Evolutionary conservation across 2,113 vertebrate species (phyloP).

Genomic region (Tragelaphus imberbis): DNA sequence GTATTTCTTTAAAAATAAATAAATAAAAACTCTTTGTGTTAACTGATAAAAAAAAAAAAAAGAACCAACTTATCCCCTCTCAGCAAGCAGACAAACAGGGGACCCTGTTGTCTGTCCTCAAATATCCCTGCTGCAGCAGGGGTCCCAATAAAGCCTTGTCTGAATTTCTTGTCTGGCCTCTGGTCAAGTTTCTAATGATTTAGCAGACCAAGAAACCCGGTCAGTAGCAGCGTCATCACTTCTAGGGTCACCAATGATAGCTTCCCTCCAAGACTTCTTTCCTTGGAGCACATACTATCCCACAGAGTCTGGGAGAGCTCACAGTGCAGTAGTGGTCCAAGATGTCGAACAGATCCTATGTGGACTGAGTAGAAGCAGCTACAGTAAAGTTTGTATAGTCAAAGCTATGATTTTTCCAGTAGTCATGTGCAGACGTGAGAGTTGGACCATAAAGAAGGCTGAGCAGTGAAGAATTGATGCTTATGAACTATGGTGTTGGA

Average conservation of each 20-base stretch:
- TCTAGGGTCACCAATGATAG: not conserved
- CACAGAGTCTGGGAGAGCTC: not conserved
- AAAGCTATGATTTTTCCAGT: not conserved
- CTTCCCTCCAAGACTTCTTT: not conserved
- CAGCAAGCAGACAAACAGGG: not conserved
- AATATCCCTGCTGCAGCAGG: not conserved
- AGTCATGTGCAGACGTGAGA: not conserved
- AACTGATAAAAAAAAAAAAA: too few species aligned
- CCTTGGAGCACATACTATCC: not conserved
- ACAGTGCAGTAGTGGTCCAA: not conserved
- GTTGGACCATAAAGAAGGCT: not conserved
- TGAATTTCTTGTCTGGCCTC: not conserved
- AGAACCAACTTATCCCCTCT: not conserved
- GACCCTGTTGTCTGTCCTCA: not conserved
- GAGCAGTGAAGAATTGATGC: not conserved
- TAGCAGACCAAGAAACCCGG: fast-evolving
- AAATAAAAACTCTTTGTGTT: too few species aligned
- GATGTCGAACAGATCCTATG: too few species aligned
- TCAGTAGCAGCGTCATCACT: not conserved
- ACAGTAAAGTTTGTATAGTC: not conserved
- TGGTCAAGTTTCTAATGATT: not conserved
- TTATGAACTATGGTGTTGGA: not conserved
- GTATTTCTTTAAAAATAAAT: too few species aligned
- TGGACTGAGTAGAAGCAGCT: not conserved
- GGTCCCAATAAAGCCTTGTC: not conserved